These are phyloP conservation scores for Cyphomyrus discorhynchus DNA, from an alignment of 2,113 vertebrate species.

Conservation along the genomic window DNA sequence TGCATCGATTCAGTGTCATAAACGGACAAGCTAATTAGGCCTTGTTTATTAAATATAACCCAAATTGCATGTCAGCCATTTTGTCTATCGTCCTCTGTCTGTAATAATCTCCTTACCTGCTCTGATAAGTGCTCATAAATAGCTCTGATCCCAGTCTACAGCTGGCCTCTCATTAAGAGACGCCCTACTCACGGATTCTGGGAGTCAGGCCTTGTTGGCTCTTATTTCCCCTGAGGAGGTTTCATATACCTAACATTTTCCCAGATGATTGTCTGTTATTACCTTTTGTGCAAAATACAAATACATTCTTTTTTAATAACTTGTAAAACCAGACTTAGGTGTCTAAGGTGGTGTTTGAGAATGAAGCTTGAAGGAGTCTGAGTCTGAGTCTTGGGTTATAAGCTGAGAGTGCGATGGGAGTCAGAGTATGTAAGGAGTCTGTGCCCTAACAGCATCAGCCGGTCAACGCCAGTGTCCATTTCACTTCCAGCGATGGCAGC, in stretches of 20 bases:
- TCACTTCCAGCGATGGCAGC: slow-evolving; percentile 48
- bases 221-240: neutral
- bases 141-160: neutral
- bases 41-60: neutral
- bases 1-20: neutral
- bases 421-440: neutral
- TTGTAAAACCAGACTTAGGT: neutral
- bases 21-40: neutral
- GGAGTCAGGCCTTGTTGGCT: neutral
- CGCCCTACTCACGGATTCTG: neutral
- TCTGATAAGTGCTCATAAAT: neutral
- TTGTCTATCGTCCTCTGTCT: neutral
- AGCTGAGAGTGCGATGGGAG: neutral
- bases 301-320: neutral
- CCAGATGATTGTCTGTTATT: neutral
- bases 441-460: neutral
- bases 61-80: neutral
- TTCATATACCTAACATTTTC: neutral
- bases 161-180: neutral
- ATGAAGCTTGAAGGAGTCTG: neutral
- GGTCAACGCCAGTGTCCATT: neutral
- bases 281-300: neutral
- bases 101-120: neutral
- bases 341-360: neutral
- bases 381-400: neutral